Evolutionary conservation across 1,140 invertebrate genomes (phyloP).

Genomic region (Chelonus insularis): DNA sequence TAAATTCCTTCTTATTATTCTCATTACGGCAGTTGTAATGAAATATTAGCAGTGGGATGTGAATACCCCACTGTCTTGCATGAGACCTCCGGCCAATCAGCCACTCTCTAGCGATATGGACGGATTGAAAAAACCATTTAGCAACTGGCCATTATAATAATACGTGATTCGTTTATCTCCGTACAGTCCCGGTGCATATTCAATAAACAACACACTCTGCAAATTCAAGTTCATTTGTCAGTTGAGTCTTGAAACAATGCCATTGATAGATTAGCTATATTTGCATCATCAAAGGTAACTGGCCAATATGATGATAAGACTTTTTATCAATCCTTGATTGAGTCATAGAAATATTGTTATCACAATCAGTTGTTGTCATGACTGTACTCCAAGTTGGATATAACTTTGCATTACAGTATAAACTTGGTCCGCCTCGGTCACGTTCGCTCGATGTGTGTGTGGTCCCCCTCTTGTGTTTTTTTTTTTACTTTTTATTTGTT

Average conservation of each 20-base stretch:
- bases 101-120: conserved; percentile 30
- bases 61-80: conserved; percentile 28
- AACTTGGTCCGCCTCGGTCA: conserved; percentile 56
- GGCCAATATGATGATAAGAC: too few species aligned
- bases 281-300: too few species aligned
- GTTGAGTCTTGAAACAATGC: too few species aligned
- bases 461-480: conserved; percentile 46
- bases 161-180: conserved; percentile 61
- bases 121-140: conserved; percentile 62
- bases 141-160: conserved; percentile 62
- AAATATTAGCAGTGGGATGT: conserved; percentile 50
- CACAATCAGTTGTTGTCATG: not conserved
- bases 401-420: conserved; percentile 57
- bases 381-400: conserved; percentile 31
- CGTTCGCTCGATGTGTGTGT: conserved; percentile 57
- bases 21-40: conserved; percentile 57
- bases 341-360: not conserved
- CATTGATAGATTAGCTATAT: too few species aligned
- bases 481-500: conserved; percentile 40
- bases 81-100: conserved; percentile 23
- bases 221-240: too few species aligned
- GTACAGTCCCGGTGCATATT: conserved; percentile 37
- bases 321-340: not conserved
- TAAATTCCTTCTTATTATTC: conserved; percentile 59
- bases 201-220: not conserved